Conservation (phyloP, 2,797 vertebrate species). For the Intellagama lesueurii region DNA sequence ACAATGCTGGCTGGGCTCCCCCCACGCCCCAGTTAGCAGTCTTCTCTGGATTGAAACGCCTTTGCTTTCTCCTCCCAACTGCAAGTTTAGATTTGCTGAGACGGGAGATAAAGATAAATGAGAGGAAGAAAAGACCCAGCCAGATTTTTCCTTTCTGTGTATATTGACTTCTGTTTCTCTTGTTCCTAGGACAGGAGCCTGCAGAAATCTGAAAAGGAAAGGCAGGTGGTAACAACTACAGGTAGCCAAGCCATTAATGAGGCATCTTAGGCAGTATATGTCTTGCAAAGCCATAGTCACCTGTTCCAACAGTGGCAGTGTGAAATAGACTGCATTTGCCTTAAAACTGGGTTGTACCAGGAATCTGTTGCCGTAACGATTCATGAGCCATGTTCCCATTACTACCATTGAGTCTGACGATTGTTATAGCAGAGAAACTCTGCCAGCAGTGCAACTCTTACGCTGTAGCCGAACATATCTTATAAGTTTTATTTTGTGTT, state of each 20-base stretch:
- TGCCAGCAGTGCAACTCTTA: no score
- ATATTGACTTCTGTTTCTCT: background rate
- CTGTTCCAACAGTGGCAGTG: background rate
- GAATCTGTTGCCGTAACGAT: background rate
- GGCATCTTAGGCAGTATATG: background rate
- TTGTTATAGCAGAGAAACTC: background rate
- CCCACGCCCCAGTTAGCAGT: background rate
- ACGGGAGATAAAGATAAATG: background rate
- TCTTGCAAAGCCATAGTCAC: background rate
- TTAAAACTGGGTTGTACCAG: background rate
- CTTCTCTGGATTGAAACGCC: background rate
- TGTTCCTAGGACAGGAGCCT: background rate
- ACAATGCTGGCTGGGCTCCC: background rate
- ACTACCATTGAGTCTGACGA: background rate
- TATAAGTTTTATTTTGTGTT: background rate
- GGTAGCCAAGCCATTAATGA: background rate
- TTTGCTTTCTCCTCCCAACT: background rate
- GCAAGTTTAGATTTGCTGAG: background rate
- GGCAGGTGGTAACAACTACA: no score
- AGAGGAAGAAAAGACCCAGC: background rate
- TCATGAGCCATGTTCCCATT: background rate
- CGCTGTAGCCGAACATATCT: background rate
- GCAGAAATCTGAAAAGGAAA: background rate
- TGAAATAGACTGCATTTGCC: background rate
- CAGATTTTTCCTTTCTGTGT: background rate